Conservation (phyloP, 2,113 vertebrate genomes). For the Boleophthalmus pectinirostris region DNA sequence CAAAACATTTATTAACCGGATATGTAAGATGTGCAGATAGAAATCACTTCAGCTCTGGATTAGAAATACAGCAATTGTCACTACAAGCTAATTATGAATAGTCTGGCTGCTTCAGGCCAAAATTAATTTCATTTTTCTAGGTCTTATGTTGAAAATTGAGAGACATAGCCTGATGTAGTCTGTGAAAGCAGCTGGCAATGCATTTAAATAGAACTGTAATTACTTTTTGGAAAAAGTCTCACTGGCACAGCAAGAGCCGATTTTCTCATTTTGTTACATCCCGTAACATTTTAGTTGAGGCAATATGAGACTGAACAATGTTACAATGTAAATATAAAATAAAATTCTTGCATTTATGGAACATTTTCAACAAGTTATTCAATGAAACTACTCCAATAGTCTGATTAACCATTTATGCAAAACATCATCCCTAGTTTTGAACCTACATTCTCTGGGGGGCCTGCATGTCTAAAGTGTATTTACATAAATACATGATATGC, state of each 20-base stretch:
- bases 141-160: not conserved
- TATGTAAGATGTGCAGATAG: not conserved
- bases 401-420: not conserved
- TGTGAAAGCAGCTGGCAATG: conserved; percentile 44
- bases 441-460: not conserved
- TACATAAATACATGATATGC: too few species aligned
- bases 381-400: not conserved
- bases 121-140: not conserved
- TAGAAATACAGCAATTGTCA: not conserved
- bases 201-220: conserved; percentile 52
- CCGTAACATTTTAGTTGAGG: not conserved
- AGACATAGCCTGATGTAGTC: conserved; percentile 30
- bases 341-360: too few species aligned
- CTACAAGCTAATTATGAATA: conserved; percentile 1
- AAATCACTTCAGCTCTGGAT: not conserved
- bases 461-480: not conserved
- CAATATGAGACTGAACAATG: not conserved
- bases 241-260: conserved; percentile 15
- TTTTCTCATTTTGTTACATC: conserved; percentile 13
- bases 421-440: not conserved
- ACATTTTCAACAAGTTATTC: too few species aligned
- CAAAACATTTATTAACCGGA: conserved; percentile 16
- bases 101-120: not conserved
- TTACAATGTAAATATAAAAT: not conserved
- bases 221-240: conserved; percentile 56